A percentile compares a stretch with the other conserved stretches of the same genome.
phyloP scores from a whole-genome alignment of 1,140 invertebrate genomes.

The Argopecten irradians region DNA sequence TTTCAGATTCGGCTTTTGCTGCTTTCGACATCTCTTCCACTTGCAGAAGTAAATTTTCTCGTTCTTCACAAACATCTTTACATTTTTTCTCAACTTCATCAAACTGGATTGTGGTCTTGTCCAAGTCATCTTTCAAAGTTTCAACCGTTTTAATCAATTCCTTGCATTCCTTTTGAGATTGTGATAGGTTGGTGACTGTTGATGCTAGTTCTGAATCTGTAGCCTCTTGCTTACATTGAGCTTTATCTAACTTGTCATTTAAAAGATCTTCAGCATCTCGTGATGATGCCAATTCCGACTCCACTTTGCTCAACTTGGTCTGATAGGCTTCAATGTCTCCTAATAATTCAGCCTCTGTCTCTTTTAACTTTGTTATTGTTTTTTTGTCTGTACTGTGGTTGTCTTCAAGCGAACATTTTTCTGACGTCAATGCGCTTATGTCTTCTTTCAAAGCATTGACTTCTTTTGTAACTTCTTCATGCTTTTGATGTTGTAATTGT shows the following conservation, averaged over 20 bases:
- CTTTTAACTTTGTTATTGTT: not conserved
- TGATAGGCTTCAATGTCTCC: not conserved
- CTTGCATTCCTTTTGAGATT: not conserved
- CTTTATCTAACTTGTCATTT: not conserved
- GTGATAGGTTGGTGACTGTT: not conserved
- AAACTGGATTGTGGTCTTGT: not conserved
- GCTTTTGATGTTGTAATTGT: not conserved
- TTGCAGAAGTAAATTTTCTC: not conserved
- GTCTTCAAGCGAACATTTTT: slow-evolving; percentile 5
- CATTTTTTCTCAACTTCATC: not conserved
- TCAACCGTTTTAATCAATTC: not conserved
- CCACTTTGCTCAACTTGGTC: not conserved
- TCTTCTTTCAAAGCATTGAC: slow-evolving; percentile 36
- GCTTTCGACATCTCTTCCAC: not conserved
- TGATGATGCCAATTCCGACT: not conserved
- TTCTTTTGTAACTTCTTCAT: slow-evolving; percentile 5
- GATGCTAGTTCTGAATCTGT: not conserved
- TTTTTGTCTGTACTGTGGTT: not conserved
- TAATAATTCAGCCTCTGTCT: not conserved
- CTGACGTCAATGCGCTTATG: not conserved
- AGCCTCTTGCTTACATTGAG: not conserved
- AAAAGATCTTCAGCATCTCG: not conserved
- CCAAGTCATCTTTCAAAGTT: not conserved
- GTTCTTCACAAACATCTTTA: not conserved
- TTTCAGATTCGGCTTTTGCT: not conserved